Base-by-base conservation (phyloP, 2,797 vertebrate genomes). In the Synanceia verrucosa region DNA sequence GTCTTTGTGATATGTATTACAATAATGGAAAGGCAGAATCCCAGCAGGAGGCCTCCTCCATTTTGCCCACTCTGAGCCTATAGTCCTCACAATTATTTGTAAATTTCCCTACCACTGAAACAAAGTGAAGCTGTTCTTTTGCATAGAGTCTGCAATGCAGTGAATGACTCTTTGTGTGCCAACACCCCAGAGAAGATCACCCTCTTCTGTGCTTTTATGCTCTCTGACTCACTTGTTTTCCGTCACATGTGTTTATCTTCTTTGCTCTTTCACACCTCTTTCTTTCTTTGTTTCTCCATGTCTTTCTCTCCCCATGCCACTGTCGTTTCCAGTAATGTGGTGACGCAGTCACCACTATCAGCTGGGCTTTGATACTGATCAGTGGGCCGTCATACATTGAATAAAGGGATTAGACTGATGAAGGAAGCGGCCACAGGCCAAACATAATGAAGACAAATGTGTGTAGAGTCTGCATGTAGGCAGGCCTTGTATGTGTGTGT, bases 401-500 rank as follows among this genome's bases (percentile, higher is more conserved):
- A 82, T 84, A 69, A 75, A 83, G 70, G 70, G 78, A 89, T 85
- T 84, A 87, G 70, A 69, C 72, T 52, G 71, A 84, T 60, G 76
- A 76, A 77, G 70, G 73, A 67, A 56, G 70, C 46, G 44, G 66
- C 61, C 36, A 60, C 39, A 63, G 46, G 68, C 52, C 1, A 14
- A 44, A 58, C 55, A 48, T 71, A 80, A 80, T 78, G 70, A 66
- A 70, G 70, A 62, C 19, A 70, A 65, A 75, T 33, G 48, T 21
- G 11, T 18, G 43, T 12, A 39, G 60, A 55, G 47, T 41, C 58
- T 67, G 29, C 21, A 39, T 23, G 29, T 28, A 60, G 48, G 11
- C 48, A 8, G n/a, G n/a, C 43, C 52, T 39, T 29, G 46, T 28
- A 33, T 78, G 71, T 19, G 34, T 79, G 29, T 46, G 29, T 37